A percentile compares a stretch with the other conserved stretches of the same genome.
These are phyloP conservation scores for Simalia tracyae DNA, from an alignment of 2,797 vertebrate species.

Conservation along the genomic window DNA sequence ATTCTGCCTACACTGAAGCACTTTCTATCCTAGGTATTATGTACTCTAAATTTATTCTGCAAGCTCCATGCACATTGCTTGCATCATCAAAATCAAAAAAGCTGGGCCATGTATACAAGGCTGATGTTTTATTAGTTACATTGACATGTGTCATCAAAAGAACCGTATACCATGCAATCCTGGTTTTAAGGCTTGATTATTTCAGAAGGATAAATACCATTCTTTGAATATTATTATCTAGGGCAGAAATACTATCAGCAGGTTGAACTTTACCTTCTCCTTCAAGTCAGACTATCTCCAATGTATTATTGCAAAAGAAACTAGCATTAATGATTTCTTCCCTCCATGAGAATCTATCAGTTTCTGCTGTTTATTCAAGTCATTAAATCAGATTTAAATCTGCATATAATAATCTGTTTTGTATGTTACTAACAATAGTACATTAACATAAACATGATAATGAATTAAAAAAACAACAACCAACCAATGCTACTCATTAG, in stretches of 20 bases:
- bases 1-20: neutral
- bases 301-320: neutral
- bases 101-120: neutral
- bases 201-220: conserved; percentile 3
- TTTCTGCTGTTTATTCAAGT: neutral
- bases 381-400: conserved; percentile 15
- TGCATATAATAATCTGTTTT: conserved; percentile 1
- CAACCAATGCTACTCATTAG: neutral
- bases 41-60: neutral
- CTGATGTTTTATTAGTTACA: neutral
- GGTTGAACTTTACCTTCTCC: neutral
- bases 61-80: neutral
- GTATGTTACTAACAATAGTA: neutral
- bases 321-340: neutral
- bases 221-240: neutral
- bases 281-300: neutral
- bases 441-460: conserved; percentile 11
- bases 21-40: neutral
- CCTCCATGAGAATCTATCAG: conserved; percentile 2
- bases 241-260: neutral
- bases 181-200: neutral
- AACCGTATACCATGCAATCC: too few species aligned
- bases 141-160: neutral
- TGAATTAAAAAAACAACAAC: conserved; percentile 1
- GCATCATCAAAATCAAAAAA: neutral